Percentiles rank a stretch among this genome's conserved stretches.
Evolutionary conservation across 2,113 vertebrate genomes (phyloP).

Genomic region (Gobiocypris rarus): DNA sequence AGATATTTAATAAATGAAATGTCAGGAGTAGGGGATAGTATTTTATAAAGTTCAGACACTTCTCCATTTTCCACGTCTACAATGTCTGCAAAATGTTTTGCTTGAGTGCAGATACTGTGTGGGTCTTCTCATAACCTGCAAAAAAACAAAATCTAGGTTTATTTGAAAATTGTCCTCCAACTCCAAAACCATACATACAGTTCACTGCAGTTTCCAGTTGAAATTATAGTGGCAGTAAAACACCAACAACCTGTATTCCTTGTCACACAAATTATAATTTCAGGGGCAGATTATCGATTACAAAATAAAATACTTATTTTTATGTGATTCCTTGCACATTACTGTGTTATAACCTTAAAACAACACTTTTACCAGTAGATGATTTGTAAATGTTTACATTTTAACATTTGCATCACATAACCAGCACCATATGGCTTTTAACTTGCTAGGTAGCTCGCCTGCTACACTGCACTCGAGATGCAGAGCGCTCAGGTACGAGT

Average conservation of each 20-base stretch:
- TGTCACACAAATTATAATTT: neutral
- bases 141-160: neutral
- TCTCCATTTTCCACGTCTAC: neutral
- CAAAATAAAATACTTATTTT: neutral
- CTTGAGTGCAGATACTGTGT: neutral
- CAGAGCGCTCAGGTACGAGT: neutral
- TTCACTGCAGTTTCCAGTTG: neutral
- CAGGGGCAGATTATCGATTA: neutral
- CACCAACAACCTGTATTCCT: neutral
- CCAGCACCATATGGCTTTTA: neutral
- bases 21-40: neutral
- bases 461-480: neutral
- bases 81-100: neutral
- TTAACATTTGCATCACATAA: neutral
- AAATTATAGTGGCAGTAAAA: neutral
- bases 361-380: neutral
- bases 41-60: neutral
- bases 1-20: conserved; percentile 1
- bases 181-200: neutral
- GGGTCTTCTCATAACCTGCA: neutral
- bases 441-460: neutral
- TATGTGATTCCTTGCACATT: neutral
- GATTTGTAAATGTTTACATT: neutral
- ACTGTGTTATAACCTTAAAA: neutral
- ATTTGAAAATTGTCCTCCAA: neutral